Percentiles rank a stretch among this genome's conserved stretches.
phyloP scores from a whole-genome alignment of 2,797 vertebrate genomes.

The Pteropus rufus region DNA sequence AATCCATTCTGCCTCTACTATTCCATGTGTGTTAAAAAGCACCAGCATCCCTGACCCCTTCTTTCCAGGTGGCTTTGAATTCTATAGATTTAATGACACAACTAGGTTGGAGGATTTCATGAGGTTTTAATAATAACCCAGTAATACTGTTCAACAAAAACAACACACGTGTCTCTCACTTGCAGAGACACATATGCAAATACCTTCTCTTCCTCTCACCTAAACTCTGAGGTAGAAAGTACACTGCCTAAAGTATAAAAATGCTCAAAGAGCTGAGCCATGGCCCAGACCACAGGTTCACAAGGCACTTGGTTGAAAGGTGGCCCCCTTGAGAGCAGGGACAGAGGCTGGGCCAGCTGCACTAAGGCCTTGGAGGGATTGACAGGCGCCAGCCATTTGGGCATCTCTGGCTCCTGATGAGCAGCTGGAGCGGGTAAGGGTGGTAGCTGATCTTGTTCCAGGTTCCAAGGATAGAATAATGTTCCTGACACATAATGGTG shows the following conservation, averaged over 20 bases:
- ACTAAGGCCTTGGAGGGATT: background rate
- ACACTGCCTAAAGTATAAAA: background rate
- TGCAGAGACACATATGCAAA: background rate
- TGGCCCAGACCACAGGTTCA: background rate
- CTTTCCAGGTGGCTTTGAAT: background rate
- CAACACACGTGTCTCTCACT: background rate
- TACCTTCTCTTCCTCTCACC: background rate
- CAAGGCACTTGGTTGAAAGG: background rate
- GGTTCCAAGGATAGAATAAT: background rate
- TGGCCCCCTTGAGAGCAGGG: background rate
- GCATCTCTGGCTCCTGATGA: background rate
- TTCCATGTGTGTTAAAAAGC: background rate
- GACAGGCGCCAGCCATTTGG: background rate
- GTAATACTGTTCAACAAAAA: conserved; percentile 61
- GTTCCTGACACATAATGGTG: background rate
- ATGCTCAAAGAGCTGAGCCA: background rate
- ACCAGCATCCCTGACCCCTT: background rate
- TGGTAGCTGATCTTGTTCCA: background rate
- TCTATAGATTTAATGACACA: background rate
- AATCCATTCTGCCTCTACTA: background rate
- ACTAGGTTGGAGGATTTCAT: background rate
- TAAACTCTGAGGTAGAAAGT: conserved; percentile 60
- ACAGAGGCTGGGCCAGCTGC: background rate
- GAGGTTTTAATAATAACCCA: conserved; percentile 58
- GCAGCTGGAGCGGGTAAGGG: background rate